Percentiles rank a stretch among this genome's conserved stretches.
Conservation (phyloP, 2,113 vertebrate species). For the Lates calcarifer region DNA sequence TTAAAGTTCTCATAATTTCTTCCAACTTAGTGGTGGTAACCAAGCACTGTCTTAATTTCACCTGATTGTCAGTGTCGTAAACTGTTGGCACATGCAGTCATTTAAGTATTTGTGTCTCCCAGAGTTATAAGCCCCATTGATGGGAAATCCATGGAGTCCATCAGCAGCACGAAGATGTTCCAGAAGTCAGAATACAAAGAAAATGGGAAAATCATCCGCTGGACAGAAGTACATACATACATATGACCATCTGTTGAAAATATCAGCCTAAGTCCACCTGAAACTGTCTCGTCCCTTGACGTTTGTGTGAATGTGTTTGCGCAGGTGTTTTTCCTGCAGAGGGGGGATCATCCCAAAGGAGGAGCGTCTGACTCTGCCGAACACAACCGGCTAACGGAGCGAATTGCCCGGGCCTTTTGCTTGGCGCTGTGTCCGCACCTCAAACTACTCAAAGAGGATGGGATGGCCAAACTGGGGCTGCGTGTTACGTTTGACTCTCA, state of each 20-base stretch:
- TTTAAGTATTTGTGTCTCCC: constrained; percentile 9
- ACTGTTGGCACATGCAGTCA: too few relatives aligned
- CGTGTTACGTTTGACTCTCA: constrained; percentile 94
- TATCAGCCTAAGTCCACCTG: not conserved
- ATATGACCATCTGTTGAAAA: not conserved
- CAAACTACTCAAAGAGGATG: constrained; percentile 96
- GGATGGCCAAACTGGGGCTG: constrained; percentile 96
- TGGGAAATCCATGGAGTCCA: constrained; percentile 97
- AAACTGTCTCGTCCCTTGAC: not conserved
- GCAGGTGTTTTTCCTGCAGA: constrained; percentile 95
- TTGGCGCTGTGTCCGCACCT: constrained; percentile 94
- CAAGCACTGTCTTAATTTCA: not conserved
- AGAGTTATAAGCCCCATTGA: constrained; percentile 97
- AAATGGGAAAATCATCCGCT: constrained; percentile 97
- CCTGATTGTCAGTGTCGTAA: not conserved
- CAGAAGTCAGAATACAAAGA: constrained; percentile 98
- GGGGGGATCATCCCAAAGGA: constrained; percentile 88
- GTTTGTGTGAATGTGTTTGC: not conserved
- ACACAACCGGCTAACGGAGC: constrained; percentile 93
- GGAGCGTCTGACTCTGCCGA: constrained; percentile 90
- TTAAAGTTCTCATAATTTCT: not conserved
- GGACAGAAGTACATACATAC: constrained; percentile 94
- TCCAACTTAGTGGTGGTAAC: not conserved
- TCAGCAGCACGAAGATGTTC: constrained; percentile 95
- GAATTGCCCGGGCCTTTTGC: constrained; percentile 95